Evolutionary conservation across 2,888 invertebrate genomes (phyloP).

Genomic region (Drosophila atroscutellata): DNA sequence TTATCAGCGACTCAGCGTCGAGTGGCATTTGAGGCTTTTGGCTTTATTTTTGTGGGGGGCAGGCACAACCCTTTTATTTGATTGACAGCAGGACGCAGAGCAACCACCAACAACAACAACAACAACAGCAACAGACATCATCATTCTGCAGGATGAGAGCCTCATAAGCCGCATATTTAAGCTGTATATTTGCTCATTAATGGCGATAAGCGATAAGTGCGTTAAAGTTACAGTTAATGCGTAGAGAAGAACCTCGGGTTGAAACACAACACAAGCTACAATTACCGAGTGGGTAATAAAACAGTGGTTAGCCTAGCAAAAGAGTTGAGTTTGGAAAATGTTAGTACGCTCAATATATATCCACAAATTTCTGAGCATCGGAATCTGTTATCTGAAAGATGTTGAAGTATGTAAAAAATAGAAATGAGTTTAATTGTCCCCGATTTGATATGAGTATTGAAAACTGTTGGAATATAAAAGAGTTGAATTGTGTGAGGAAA

Average conservation of each 20-base stretch:
- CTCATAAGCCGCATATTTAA: conserved; percentile 50
- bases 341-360: not conserved
- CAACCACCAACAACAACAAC: conserved; percentile 39
- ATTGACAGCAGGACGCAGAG: conserved; percentile 69
- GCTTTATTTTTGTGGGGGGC: conserved; percentile 18
- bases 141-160: conserved; percentile 38
- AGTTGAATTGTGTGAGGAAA: rapidly evolving
- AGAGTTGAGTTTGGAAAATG: not conserved
- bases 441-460: no score
- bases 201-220: conserved; percentile 71
- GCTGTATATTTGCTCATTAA: conserved; percentile 82
- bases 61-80: conserved; percentile 71
- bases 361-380: not conserved
- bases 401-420: not conserved
- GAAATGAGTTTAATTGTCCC: no score
- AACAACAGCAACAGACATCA: conserved; percentile 24
- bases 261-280: conserved; percentile 28
- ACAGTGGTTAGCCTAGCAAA: conserved; percentile 19
- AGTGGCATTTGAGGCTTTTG: conserved; percentile 68
- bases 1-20: conserved; percentile 61
- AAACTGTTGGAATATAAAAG: no score
- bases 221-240: conserved; percentile 76
- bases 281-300: conserved; percentile 21
- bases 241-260: conserved; percentile 20
- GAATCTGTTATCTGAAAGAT: not conserved